A percentile compares a stretch with the other conserved stretches of the same genome.
Conservation (phyloP, 37 sponge, comb jelly and placozoan species). For the Beroe forskalii region DNA sequence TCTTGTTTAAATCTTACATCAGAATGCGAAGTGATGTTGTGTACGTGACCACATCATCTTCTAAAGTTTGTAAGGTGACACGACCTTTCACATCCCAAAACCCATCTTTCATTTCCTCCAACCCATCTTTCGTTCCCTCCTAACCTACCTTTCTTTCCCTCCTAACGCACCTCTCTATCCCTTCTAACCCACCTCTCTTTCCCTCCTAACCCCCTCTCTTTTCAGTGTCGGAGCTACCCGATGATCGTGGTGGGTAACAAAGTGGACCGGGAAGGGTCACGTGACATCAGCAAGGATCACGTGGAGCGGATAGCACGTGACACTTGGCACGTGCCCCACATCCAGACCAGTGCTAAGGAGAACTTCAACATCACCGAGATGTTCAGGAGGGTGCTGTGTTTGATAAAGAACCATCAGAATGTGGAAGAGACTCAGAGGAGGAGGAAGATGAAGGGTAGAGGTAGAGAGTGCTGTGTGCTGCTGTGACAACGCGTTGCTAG, state of each 20-base stretch:
- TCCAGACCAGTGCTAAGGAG: slow-evolving; percentile 45
- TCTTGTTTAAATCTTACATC: no score
- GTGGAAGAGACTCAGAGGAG: neutral
- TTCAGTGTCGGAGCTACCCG: neutral
- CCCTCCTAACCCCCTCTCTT: no score
- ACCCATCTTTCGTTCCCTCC: no score
- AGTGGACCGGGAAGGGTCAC: neutral
- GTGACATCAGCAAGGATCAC: slow-evolving; percentile 8
- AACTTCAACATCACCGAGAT: slow-evolving; percentile 19
- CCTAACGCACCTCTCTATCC: no score
- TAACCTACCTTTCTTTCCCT: no score
- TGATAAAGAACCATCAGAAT: slow-evolving; percentile 34
- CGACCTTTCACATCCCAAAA: no score
- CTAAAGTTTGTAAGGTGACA: no score
- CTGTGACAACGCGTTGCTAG: slow-evolving; percentile 30
- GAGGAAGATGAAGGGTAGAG: neutral
- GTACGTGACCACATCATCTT: no score
- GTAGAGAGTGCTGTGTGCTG: slow-evolving; percentile 38
- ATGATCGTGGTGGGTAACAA: slow-evolving; percentile 52
- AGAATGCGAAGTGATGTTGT: no score
- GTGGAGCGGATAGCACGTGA: neutral
- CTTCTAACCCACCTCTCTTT: no score
- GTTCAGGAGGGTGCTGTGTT: slow-evolving; percentile 27
- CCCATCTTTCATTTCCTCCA: no score
- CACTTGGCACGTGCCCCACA: slow-evolving; percentile 30